Conservation (phyloP, 2,888 invertebrate genomes). For the Tetragnatha montana region DNA sequence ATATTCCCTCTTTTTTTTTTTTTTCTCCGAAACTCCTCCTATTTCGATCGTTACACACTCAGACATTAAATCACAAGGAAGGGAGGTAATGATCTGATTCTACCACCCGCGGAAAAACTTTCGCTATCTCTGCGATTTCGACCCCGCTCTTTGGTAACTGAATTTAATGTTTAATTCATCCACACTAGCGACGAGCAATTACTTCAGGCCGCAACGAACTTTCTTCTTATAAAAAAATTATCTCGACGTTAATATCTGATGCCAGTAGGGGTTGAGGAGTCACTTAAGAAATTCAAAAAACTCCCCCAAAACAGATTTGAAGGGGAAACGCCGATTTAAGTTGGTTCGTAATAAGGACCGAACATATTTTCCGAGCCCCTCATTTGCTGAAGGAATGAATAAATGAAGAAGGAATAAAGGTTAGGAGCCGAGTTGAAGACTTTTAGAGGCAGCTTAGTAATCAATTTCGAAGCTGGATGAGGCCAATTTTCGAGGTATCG, state of each 20-base stretch:
- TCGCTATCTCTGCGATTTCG: background rate
- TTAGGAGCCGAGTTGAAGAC: background rate
- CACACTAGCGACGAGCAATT: background rate
- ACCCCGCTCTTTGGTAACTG: background rate
- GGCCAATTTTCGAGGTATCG: background rate
- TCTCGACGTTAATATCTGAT: too few species aligned
- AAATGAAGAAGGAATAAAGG: background rate
- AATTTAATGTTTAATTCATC: conserved; percentile 48
- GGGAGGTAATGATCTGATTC: conserved; percentile 12
- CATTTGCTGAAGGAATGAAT: background rate
- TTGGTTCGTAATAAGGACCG: background rate
- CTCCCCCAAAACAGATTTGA: background rate
- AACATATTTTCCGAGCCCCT: background rate
- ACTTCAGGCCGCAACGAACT: background rate
- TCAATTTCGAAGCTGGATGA: background rate
- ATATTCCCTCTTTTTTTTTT: conserved; percentile 13
- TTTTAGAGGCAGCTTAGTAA: background rate
- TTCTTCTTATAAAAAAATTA: background rate
- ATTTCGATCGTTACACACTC: conserved; percentile 3
- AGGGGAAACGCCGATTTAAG: background rate
- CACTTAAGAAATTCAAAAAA: background rate
- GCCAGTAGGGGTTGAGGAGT: too few species aligned
- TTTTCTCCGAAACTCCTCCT: background rate
- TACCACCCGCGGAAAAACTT: background rate
- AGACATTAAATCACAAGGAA: conserved; percentile 22